Conservation (phyloP, 2,888 invertebrate species). For the Brachyopa scutellaris region DNA sequence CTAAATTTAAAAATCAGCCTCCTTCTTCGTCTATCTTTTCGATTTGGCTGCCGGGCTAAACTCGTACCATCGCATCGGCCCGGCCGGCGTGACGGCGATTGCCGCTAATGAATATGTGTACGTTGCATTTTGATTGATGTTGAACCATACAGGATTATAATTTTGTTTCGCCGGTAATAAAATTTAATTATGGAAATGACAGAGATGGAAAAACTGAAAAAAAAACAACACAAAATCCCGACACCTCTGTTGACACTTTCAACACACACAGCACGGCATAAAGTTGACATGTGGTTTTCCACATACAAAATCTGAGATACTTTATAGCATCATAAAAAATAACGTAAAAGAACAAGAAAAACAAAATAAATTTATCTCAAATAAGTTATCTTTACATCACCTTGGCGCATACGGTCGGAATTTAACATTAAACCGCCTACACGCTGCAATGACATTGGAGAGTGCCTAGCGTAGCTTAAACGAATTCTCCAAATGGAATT, state of each 20-base stretch:
- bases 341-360: not conserved
- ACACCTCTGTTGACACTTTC: conserved; percentile 34
- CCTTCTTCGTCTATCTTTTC: conserved; percentile 21
- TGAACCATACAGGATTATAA: conserved; percentile 43
- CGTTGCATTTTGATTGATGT: conserved; percentile 58
- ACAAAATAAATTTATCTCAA: not conserved
- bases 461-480: too few species aligned
- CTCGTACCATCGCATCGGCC: too few species aligned
- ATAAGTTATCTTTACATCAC: not conserved
- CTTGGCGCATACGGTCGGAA: not conserved
- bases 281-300: not conserved
- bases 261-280: not conserved
- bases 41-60: conserved; percentile 25
- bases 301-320: not conserved
- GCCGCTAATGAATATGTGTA: conserved; percentile 59
- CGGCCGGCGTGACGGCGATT: conserved; percentile 4
- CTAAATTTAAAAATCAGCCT: conserved; percentile 49
- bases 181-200: conserved; percentile 67
- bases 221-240: conserved; percentile 6
- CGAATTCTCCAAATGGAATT: not conserved
- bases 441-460: conserved; percentile 14
- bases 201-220: conserved; percentile 9
- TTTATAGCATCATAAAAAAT: conserved; percentile 14
- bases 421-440: conserved; percentile 14
- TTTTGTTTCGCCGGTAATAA: conserved; percentile 57